Percentiles rank a stretch among this genome's conserved stretches.
phyloP scores from a whole-genome alignment of 2,888 invertebrate species.

The Drosophila paramelanica region DNA sequence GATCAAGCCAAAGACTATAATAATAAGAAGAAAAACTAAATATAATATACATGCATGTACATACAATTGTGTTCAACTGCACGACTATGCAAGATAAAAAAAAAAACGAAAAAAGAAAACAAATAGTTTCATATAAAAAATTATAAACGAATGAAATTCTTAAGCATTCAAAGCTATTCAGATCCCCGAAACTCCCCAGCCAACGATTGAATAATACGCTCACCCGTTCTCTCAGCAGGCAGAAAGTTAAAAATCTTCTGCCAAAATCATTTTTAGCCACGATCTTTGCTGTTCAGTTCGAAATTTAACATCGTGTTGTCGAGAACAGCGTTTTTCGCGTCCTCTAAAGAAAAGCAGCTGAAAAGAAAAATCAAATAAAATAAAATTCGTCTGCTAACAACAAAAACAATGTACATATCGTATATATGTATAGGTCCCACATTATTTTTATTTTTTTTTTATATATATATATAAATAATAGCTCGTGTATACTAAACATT shows the following conservation, averaged over 20 bases:
- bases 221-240: constrained; percentile 46
- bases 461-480: constrained; percentile 66
- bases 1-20: constrained; percentile 44
- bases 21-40: constrained; percentile 7
- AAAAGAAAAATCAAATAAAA: constrained; percentile 11
- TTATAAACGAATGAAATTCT: constrained; percentile 68
- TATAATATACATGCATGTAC: neutral
- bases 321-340: constrained; percentile 52
- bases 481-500: constrained; percentile 58
- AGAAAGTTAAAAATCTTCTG: constrained; percentile 50
- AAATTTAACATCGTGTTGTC: constrained; percentile 71
- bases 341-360: constrained; percentile 28
- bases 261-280: constrained; percentile 74
- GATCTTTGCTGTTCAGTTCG: constrained; percentile 69
- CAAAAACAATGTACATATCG: constrained; percentile 58
- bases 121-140: constrained; percentile 68
- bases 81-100: constrained; percentile 29
- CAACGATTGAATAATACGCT: constrained; percentile 26
- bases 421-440: constrained; percentile 40
- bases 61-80: constrained; percentile 12
- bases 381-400: constrained; percentile 40
- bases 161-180: constrained; percentile 35
- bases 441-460: constrained; percentile 40
- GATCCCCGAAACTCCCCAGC: neutral
- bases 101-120: too few species aligned